These are phyloP conservation scores for Mesembrinibis cayennensis DNA, from an alignment of 2,113 vertebrate genomes.

Conservation along the genomic window DNA sequence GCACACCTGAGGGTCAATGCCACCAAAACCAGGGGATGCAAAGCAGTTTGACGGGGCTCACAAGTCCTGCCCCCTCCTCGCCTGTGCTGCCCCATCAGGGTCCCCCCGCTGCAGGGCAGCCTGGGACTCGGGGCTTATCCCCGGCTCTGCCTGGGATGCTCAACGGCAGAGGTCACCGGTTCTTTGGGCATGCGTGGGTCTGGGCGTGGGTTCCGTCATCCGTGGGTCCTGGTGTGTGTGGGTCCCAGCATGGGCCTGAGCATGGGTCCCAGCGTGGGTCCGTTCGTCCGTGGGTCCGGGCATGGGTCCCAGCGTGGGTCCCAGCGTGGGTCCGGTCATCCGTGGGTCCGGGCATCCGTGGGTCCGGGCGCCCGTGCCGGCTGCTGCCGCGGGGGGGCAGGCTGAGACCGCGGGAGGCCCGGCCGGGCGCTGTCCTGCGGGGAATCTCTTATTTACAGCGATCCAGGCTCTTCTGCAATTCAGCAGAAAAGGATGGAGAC, in stretches of 20 bases:
- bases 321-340: fast-evolving
- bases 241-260: not conserved
- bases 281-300: too few relatives aligned
- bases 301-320: not conserved
- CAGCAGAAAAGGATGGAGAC: not conserved
- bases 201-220: fast-evolving
- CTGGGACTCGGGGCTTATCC: not conserved
- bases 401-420: not conserved
- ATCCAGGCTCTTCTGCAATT: not conserved
- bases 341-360: fast-evolving
- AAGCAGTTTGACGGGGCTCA: fast-evolving
- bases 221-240: not conserved
- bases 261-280: too few relatives aligned
- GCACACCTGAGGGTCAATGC: not conserved
- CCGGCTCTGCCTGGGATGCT: not conserved
- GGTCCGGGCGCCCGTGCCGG: not conserved
- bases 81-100: fast-evolving
- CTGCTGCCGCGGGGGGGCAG: slow-evolving; percentile 17
- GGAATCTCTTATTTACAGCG: not conserved
- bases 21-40: fast-evolving
- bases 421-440: not conserved
- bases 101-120: not conserved
- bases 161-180: not conserved
- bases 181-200: fast-evolving
- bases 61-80: not conserved